Evolutionary conservation across 2,888 invertebrate genomes (phyloP).

Genomic region (Osedax fenrisi): DNA sequence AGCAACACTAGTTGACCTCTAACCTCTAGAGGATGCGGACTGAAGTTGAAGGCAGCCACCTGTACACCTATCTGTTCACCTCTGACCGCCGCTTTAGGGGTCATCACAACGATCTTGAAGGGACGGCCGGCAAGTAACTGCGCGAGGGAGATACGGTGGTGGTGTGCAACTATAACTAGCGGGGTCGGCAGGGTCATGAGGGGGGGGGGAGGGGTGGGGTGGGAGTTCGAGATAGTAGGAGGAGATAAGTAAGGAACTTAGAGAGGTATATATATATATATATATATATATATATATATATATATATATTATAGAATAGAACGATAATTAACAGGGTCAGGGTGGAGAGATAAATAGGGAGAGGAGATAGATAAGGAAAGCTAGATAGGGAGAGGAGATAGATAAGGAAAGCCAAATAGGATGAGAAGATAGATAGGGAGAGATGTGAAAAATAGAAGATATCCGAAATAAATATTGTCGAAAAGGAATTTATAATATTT

Average conservation of each 20-base stretch:
- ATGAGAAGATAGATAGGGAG: background rate
- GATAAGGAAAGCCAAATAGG: background rate
- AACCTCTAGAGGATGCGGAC: constrained; percentile 53
- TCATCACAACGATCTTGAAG: constrained; percentile 25
- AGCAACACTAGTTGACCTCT: too few relatives aligned
- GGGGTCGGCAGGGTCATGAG: too few relatives aligned
- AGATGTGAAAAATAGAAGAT: too few relatives aligned
- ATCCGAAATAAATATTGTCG: too few relatives aligned
- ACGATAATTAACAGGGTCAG: background rate
- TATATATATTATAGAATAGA: background rate
- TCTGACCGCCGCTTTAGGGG: constrained; percentile 58
- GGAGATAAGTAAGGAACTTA: too few relatives aligned
- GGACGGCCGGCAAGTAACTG: constrained; percentile 25
- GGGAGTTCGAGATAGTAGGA: too few relatives aligned
- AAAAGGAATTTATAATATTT: too few relatives aligned
- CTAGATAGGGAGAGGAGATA: background rate
- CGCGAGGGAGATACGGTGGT: background rate
- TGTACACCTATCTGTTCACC: constrained; percentile 85
- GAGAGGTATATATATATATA: constrained; percentile 9
- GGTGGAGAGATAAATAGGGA: background rate
- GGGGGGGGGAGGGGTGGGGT: too few relatives aligned
- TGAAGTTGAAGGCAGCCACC: constrained; percentile 84
- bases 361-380: background rate
- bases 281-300: background rate
- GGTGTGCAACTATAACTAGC: too few relatives aligned